Base-by-base conservation (phyloP, 2,797 vertebrate species). In the Chrosomus eos region DNA sequence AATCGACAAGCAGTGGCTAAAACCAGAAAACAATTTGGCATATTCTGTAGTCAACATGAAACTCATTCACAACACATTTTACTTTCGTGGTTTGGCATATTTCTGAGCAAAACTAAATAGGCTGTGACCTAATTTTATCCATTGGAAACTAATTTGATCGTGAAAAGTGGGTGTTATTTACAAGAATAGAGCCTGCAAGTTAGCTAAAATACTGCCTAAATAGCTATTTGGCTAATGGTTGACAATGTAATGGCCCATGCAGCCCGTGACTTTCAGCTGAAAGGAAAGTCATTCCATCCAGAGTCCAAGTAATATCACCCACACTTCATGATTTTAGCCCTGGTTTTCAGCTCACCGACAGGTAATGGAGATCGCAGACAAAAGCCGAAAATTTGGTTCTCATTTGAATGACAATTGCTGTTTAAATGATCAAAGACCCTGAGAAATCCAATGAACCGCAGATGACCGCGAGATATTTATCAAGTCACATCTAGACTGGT, bases 201-300 rank as follows among this genome's bases (percentile, higher is more conserved):
- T 81, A 19, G 31, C 31, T 80, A 55, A 51, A 40, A 13, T 23
- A 80, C 36, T 36, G 21, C 6, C 64, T 11, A 68, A 53, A 80
- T 2, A 53, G 31, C 21, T 80, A 53, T 79, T 48, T 66, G 60
- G 38, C 26, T 79, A 66, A 66, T 48, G 43, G 40, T 79, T 79
- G 3, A 79, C 77, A 48, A 33, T 33, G 13, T 11, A 79, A 66
- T 48, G 75, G 36, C n/a, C 55, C 36, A 28, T 28, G 55, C n/a
- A 43, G 5, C 38, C 75, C 4, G 16, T 77, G 75, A 60, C 53
- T 40, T 60, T 75, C 51, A 58, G 31, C 73, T 77, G 9, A 66
- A 31, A 66, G 26, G 5, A 66, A 23, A 66, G 26, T 66, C 3
- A 48, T 66, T 79, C 43, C 76, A 79, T 79, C 43, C 76, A 79